Evolutionary conservation across 2,888 invertebrate genomes (phyloP).

Genomic region (Volucella inanis): DNA sequence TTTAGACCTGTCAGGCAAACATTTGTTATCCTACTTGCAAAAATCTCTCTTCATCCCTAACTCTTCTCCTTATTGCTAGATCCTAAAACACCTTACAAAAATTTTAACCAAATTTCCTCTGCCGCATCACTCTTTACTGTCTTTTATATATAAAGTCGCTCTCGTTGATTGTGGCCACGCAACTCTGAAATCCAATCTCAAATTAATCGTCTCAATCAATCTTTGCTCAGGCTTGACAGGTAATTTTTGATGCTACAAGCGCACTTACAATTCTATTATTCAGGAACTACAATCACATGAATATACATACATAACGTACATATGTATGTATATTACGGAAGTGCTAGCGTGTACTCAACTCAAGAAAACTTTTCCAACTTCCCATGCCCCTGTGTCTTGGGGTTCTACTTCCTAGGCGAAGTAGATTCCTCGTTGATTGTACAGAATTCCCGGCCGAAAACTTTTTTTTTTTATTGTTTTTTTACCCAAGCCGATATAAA

Average conservation of each 20-base stretch:
- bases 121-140: neutral
- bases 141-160: neutral
- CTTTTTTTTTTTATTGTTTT: neutral
- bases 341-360: neutral
- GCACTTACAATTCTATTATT: slow-evolving; percentile 43
- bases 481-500: slow-evolving; percentile 4
- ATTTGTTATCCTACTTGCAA: slow-evolving; percentile 25
- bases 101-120: slow-evolving; percentile 18
- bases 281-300: slow-evolving; percentile 18
- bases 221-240: slow-evolving; percentile 62
- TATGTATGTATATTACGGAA: too few relatives aligned
- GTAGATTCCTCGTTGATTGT: slow-evolving; percentile 26
- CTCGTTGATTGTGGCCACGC: neutral
- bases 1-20: slow-evolving; percentile 10
- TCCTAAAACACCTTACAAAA: slow-evolving; percentile 25
- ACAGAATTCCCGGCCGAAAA: neutral
- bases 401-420: neutral
- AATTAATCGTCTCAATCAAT: slow-evolving; percentile 65
- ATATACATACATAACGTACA: slow-evolving; percentile 6
- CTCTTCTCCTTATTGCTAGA: neutral
- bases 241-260: slow-evolving; percentile 47
- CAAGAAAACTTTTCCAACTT: slow-evolving; percentile 35
- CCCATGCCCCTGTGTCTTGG: neutral
- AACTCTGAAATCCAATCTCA: slow-evolving; percentile 56
- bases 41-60: neutral